A percentile compares a stretch with the other conserved stretches of the same genome.
Conservation (phyloP, 2,113 vertebrate species). For the Austrofundulus limnaeus region DNA sequence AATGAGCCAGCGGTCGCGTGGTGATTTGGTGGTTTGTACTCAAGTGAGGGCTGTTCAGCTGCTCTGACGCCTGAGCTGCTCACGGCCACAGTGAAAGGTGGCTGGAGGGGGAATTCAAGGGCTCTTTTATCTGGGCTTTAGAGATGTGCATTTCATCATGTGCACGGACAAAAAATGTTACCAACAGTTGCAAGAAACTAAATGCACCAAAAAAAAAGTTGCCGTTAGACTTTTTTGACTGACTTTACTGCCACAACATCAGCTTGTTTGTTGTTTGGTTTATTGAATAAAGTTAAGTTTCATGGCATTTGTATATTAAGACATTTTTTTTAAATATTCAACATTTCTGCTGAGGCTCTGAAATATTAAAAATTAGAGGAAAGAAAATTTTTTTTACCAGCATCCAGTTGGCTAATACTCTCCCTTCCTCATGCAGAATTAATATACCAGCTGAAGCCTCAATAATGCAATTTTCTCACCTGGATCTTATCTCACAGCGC, state of each 20-base stretch:
- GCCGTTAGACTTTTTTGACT: neutral
- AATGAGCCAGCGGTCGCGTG: slow-evolving; percentile 61
- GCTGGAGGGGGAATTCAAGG: slow-evolving; percentile 35
- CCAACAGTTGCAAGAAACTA: neutral
- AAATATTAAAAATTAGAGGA: no score
- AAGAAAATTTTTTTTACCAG: no score
- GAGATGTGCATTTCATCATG: slow-evolving; percentile 14
- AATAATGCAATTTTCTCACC: slow-evolving; percentile 17
- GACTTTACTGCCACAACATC: no score
- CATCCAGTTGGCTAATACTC: neutral
- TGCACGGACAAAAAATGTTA: neutral
- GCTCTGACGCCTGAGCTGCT: slow-evolving; percentile 48
- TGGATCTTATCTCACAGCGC: slow-evolving; percentile 49
- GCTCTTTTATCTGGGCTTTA: slow-evolving; percentile 24
- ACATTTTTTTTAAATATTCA: no score
- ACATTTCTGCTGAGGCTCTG: no score
- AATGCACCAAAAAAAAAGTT: neutral
- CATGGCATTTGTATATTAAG: no score
- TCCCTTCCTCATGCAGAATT: neutral
- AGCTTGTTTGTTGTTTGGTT: no score
- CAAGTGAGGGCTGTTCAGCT: slow-evolving; percentile 58
- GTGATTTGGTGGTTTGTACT: slow-evolving; percentile 69
- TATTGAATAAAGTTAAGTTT: no score
- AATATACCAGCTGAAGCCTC: neutral
- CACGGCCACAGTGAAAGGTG: slow-evolving; percentile 34